These are phyloP conservation scores for Drosophila vallismaia DNA, from an alignment of 2,888 invertebrate genomes.

Conservation along the genomic window DNA sequence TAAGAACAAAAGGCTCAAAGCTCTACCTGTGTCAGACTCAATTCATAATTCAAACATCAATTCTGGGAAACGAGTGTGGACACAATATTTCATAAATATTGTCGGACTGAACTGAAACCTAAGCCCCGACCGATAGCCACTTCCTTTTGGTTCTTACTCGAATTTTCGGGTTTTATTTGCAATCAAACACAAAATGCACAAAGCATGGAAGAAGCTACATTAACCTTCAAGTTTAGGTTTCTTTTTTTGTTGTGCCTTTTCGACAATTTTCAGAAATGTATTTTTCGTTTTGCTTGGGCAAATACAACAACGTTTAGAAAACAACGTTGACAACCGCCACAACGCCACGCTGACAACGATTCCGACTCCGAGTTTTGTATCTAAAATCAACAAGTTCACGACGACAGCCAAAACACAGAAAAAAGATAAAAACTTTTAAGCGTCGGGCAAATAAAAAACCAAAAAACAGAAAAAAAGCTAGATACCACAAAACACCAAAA, in stretches of 20 bases:
- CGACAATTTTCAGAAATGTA: conserved; percentile 62
- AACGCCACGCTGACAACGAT: conserved; percentile 20
- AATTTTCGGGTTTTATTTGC: conserved; percentile 34
- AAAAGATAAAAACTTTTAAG: conserved; percentile 74
- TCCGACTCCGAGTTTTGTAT: conserved; percentile 57
- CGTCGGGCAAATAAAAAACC: conserved; percentile 54
- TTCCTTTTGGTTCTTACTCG: conserved; percentile 18
- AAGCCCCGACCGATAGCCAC: conserved; percentile 18
- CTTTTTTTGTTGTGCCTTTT: conserved; percentile 42
- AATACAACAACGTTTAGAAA: conserved; percentile 41
- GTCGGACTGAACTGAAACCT: conserved; percentile 28
- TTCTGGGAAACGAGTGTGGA: conserved; percentile 36
- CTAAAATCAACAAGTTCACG: conserved; percentile 78
- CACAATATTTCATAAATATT: conserved; percentile 46
- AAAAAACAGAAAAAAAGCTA: conserved; percentile 1
- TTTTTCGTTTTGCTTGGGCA: conserved; percentile 43
- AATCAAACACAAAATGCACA: conserved; percentile 40
- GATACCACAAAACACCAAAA: conserved; percentile 27
- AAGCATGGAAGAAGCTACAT: conserved; percentile 63
- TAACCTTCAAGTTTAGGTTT: conserved; percentile 61
- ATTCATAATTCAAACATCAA: conserved; percentile 38
- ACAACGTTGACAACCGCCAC: conserved; percentile 15
- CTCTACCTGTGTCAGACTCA: conserved; percentile 33
- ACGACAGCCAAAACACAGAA: conserved; percentile 45
- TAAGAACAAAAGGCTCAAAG: conserved; percentile 23